phyloP scores from a whole-genome alignment of 2,888 invertebrate species.

The Chloroclysta siterata region DNA sequence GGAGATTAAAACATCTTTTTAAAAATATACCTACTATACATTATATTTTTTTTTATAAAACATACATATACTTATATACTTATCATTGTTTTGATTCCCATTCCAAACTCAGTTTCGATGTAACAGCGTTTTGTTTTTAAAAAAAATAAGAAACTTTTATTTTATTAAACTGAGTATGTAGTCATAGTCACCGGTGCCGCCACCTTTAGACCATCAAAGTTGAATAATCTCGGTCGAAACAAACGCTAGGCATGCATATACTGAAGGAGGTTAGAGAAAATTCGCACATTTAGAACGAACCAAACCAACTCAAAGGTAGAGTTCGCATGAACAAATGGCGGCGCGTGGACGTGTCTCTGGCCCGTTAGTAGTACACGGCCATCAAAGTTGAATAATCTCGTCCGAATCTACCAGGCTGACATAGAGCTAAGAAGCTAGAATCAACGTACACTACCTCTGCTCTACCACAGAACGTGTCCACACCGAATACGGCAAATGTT shows the following conservation, averaged over 20 bases:
- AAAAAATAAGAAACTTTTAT: too few species aligned
- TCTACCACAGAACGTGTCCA: neutral
- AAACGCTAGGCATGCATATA: constrained; percentile 24
- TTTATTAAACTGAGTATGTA: neutral
- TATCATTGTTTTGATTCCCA: neutral
- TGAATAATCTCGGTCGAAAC: constrained; percentile 30
- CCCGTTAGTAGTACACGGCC: constrained; percentile 6
- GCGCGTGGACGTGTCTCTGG: constrained; percentile 15
- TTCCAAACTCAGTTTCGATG: too few species aligned
- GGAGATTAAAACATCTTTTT: too few species aligned
- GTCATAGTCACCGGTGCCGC: constrained; percentile 4
- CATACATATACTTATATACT: too few species aligned
- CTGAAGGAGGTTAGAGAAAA: constrained; percentile 8
- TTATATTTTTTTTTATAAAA: too few species aligned
- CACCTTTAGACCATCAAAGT: constrained; percentile 22
- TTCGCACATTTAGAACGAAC: neutral
- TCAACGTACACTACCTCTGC: neutral
- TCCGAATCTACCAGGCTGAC: constrained; percentile 24
- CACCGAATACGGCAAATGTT: constrained; percentile 9
- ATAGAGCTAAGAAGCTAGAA: constrained; percentile 20
- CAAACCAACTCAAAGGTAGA: constrained; percentile 4
- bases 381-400: constrained; percentile 34
- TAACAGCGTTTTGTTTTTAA: too few species aligned
- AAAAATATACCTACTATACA: too few species aligned
- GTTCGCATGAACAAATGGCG: constrained; percentile 6